Conservation (phyloP, 1,140 invertebrate species). For the Melitaea cinxia region DNA sequence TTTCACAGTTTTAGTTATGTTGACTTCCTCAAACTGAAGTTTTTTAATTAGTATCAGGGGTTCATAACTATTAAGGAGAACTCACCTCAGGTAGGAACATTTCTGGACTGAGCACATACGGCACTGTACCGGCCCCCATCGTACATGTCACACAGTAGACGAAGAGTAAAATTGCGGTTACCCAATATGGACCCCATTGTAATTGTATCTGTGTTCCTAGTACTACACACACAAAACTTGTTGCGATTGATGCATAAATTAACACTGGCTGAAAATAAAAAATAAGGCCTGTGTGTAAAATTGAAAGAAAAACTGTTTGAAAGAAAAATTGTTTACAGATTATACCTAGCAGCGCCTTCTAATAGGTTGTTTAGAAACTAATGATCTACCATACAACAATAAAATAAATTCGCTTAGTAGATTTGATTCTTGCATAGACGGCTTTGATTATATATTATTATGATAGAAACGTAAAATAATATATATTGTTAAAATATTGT, state of each 20-base stretch:
- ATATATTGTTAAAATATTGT: no score
- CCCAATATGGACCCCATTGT: slow-evolving; percentile 59
- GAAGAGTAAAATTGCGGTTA: slow-evolving; percentile 55
- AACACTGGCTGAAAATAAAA: slow-evolving; percentile 52
- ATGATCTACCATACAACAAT: no score
- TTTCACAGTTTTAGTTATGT: no score
- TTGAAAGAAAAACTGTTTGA: no score
- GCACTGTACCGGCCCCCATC: slow-evolving; percentile 59
- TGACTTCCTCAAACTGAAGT: neutral
- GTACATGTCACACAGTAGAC: slow-evolving; percentile 50
- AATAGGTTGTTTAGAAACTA: no score
- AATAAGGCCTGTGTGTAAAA: no score
- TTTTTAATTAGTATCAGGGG: neutral
- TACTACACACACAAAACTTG: slow-evolving; percentile 45
- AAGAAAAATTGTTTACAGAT: no score
- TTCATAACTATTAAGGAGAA: neutral
- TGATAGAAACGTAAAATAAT: no score
- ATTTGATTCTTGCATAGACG: no score
- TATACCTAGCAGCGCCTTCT: no score
- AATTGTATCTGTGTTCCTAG: slow-evolving; percentile 59
- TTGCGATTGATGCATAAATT: slow-evolving; percentile 52
- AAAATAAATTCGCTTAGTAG: no score
- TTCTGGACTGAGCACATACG: slow-evolving; percentile 56
- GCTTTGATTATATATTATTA: no score
- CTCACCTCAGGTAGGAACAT: slow-evolving; percentile 65